Conservation (phyloP, 2,888 invertebrate species). For the Hemithea aestivaria region DNA sequence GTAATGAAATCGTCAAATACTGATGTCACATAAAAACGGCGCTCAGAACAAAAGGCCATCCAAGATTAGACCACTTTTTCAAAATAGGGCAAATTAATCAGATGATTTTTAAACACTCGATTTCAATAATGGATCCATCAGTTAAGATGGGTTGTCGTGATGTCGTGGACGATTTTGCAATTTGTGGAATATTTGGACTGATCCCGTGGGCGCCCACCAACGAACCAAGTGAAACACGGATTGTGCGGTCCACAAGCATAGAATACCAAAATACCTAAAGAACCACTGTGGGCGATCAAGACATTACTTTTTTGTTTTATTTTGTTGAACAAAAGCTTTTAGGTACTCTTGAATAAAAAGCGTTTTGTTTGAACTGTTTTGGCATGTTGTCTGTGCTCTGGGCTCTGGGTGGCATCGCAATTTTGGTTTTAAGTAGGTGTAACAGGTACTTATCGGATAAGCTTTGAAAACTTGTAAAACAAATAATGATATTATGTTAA, state of each 20-base stretch:
- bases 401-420: no score
- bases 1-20: slow-evolving; percentile 1
- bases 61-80: slow-evolving; percentile 5
- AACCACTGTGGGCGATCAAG: slow-evolving; percentile 21
- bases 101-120: slow-evolving; percentile 22
- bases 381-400: no score
- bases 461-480: no score
- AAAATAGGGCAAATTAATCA: slow-evolving; percentile 15
- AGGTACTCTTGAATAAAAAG: no score
- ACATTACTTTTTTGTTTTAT: slow-evolving; percentile 18
- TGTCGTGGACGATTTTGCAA: slow-evolving; percentile 60
- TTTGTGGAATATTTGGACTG: slow-evolving; percentile 74
- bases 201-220: slow-evolving; percentile 64
- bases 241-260: slow-evolving; percentile 34
- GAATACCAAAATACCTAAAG: slow-evolving; percentile 28
- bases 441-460: no score
- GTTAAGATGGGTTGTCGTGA: slow-evolving; percentile 39
- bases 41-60: background rate
- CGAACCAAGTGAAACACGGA: slow-evolving; percentile 39
- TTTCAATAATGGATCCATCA: slow-evolving; percentile 21
- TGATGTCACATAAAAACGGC: slow-evolving; percentile 5
- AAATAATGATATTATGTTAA: no score
- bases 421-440: no score
- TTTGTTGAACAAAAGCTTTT: background rate
- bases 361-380: no score